Conservation (phyloP, 2,888 invertebrate species). For the Nomada ruficornis region DNA sequence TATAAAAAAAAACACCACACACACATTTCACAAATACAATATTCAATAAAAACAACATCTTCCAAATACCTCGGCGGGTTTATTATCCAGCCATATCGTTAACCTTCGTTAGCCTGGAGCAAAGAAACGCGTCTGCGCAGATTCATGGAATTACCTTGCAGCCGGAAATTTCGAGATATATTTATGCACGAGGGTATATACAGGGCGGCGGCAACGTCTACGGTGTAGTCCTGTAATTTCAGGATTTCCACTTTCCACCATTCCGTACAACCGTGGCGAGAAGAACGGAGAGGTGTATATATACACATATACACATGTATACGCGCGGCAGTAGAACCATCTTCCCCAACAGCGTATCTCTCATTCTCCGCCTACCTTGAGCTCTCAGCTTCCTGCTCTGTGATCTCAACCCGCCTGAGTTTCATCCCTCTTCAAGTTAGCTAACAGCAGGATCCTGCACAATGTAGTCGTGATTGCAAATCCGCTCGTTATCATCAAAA, state of each 20-base stretch:
- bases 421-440: constrained; percentile 80
- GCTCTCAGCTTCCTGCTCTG: constrained; percentile 77
- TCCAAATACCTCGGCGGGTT: constrained; percentile 7
- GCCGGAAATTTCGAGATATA: constrained; percentile 52
- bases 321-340: constrained; percentile 20
- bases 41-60: not conserved
- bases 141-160: constrained; percentile 33
- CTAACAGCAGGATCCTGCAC: constrained; percentile 79
- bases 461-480: constrained; percentile 83
- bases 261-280: not conserved
- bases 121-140: not conserved
- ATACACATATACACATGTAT: not conserved
- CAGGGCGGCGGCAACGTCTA: constrained; percentile 16
- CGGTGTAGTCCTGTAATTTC: constrained; percentile 71
- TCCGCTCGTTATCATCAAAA: constrained; percentile 82
- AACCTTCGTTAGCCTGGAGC: constrained; percentile 35
- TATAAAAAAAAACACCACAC: not conserved
- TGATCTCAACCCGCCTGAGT: constrained; percentile 79
- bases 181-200: constrained; percentile 38
- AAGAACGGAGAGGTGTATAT: not conserved
- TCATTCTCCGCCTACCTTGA: constrained; percentile 57
- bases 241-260: constrained; percentile 69
- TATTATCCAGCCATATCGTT: constrained; percentile 32
- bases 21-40: too few relatives aligned
- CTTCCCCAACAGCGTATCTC: constrained; percentile 39